A percentile compares a stretch with the other conserved stretches of the same genome.
Evolutionary conservation across 2,113 vertebrate genomes (phyloP).

Genomic region (Pontoporia blainvillei): DNA sequence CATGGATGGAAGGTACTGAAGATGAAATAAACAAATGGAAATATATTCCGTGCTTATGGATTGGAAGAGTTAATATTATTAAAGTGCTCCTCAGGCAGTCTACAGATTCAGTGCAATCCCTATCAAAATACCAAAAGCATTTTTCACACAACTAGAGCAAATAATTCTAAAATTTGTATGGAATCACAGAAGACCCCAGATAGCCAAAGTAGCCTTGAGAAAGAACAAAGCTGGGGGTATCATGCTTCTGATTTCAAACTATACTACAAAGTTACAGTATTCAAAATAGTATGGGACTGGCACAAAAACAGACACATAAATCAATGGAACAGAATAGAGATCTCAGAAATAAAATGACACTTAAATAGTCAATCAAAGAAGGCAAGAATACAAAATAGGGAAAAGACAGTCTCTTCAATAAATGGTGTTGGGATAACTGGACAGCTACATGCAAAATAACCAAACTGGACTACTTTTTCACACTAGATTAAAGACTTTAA

Average conservation of each 20-base stretch:
- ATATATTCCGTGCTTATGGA: not conserved
- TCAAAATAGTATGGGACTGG: no score
- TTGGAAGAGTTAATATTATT: not conserved
- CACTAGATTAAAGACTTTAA: not conserved
- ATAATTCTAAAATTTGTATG: not conserved
- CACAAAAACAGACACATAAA: no score
- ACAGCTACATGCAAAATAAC: not conserved
- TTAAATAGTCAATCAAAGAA: not conserved
- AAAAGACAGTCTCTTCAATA: not conserved
- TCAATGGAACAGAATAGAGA: no score
- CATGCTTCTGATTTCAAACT: no score
- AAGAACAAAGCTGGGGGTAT: no score
- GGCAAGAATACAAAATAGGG: not conserved
- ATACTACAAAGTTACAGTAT: no score
- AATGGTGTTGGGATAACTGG: not conserved
- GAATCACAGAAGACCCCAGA: no score
- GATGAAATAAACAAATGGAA: not conserved
- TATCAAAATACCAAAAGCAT: not conserved
- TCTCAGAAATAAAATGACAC: no score
- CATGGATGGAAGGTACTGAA: not conserved
- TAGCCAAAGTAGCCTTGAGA: no score
- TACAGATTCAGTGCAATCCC: not conserved
- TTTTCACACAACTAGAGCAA: not conserved
- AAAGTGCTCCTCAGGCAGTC: not conserved
- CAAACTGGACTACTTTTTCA: not conserved